These are phyloP conservation scores for Neodiprion pinetum DNA, from an alignment of 1,140 invertebrate genomes.

Conservation along the genomic window DNA sequence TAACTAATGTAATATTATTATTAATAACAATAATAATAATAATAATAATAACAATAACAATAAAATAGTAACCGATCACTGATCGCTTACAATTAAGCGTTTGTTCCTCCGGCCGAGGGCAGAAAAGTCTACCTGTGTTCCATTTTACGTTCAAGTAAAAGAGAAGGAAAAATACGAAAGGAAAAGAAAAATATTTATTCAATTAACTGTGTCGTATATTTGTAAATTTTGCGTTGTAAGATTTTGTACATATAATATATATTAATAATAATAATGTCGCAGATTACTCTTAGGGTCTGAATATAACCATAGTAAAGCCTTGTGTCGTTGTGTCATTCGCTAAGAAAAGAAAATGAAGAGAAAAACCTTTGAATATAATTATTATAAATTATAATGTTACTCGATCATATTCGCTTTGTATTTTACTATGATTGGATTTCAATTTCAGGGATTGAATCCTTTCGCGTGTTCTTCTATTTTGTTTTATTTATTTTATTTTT, in stretches of 20 bases:
- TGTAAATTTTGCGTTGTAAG: conserved; percentile 42
- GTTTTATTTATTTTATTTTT: too few relatives aligned
- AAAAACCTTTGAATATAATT: background rate
- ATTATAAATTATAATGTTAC: background rate
- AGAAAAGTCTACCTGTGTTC: too few relatives aligned
- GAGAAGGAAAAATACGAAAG: too few relatives aligned
- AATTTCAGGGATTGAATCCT: background rate
- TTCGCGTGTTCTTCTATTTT: too few relatives aligned
- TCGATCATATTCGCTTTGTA: conserved; percentile 2
- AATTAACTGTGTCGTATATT: conserved; percentile 15
- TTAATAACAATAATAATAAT: too few relatives aligned
- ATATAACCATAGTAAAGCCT: conserved; percentile 5
- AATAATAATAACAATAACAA: background rate
- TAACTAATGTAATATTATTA: too few relatives aligned
- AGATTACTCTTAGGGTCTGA: background rate
- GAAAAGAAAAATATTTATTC: conserved; percentile 1
- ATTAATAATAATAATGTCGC: background rate
- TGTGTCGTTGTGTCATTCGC: conserved; percentile 1
- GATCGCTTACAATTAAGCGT: background rate
- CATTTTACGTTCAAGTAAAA: too few relatives aligned
- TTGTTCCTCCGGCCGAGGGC: background rate
- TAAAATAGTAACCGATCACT: background rate
- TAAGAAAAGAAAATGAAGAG: background rate
- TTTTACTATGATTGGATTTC: background rate
- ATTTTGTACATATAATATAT: conserved; percentile 38